A percentile compares a stretch with the other conserved stretches of the same genome.
These are phyloP conservation scores for Epirrhoe tristata DNA, from an alignment of 2,888 invertebrate species.

Conservation along the genomic window DNA sequence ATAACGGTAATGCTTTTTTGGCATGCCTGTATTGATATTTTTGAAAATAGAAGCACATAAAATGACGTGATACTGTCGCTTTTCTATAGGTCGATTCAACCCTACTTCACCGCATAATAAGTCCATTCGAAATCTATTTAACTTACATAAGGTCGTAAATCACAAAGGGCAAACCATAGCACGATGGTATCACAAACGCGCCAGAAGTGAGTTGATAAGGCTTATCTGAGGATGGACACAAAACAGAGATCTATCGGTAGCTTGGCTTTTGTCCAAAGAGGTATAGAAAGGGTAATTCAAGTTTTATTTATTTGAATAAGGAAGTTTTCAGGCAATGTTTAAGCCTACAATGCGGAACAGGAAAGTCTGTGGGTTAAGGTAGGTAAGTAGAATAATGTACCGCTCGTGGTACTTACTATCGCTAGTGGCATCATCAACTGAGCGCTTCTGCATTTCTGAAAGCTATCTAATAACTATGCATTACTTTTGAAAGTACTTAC, in stretches of 20 bases:
- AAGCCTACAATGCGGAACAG: not conserved
- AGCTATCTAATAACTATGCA: no score
- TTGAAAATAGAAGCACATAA: no score
- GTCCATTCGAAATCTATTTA: not conserved
- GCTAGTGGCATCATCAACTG: no score
- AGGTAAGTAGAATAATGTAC: no score
- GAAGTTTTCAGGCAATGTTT: not conserved
- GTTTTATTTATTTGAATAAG: not conserved
- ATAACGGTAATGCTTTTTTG: no score
- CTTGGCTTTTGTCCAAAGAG: constrained; percentile 15
- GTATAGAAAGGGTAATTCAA: constrained; percentile 7
- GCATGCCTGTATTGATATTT: no score
- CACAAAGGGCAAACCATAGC: constrained; percentile 18
- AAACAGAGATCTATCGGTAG: constrained; percentile 9
- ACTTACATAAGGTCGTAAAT: not conserved
- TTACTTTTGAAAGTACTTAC: no score
- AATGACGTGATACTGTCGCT: constrained; percentile 1
- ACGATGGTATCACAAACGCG: constrained; percentile 18
- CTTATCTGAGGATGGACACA: constrained; percentile 18
- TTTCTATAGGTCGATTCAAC: not conserved
- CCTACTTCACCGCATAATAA: not conserved
- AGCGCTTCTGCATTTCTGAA: no score
- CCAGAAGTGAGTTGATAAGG: constrained; percentile 17
- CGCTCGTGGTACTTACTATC: no score
- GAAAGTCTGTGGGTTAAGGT: no score